Conservation (phyloP, 2,113 vertebrate genomes). For the Poecilia latipinna region DNA sequence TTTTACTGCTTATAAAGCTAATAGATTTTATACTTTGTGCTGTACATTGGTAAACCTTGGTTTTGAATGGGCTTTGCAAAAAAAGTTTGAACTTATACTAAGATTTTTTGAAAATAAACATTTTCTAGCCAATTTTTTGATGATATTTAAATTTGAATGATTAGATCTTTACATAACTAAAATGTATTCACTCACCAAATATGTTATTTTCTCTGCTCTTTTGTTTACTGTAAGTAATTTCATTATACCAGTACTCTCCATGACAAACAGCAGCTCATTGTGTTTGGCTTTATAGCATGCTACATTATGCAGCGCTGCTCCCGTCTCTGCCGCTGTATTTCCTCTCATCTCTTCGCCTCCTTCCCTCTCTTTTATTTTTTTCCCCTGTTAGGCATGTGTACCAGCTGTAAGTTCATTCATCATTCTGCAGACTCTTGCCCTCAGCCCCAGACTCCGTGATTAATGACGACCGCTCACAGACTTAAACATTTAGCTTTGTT, state of each 20-base stretch:
- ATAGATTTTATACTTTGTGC: background rate
- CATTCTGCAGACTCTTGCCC: slow-evolving; percentile 59
- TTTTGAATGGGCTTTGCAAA: background rate
- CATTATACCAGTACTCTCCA: slow-evolving; percentile 22
- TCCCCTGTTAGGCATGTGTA: slow-evolving; percentile 59
- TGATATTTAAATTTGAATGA: background rate
- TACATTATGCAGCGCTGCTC: slow-evolving; percentile 9
- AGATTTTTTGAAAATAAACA: background rate
- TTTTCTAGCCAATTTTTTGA: background rate
- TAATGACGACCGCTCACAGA: slow-evolving; percentile 73
- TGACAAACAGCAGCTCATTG: slow-evolving; percentile 39
- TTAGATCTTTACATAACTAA: background rate
- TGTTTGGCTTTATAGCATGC: slow-evolving; percentile 21
- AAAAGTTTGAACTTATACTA: background rate
- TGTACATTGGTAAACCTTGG: background rate
- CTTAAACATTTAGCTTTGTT: slow-evolving; percentile 80
- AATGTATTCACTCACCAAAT: background rate
- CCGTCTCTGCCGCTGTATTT: slow-evolving; percentile 26
- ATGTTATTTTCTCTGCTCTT: slow-evolving; percentile 3
- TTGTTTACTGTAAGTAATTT: slow-evolving; percentile 33
- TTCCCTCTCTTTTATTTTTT: slow-evolving; percentile 16
- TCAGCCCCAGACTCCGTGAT: slow-evolving; percentile 66
- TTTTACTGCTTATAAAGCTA: background rate
- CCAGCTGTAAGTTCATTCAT: slow-evolving; percentile 72
- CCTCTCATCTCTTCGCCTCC: slow-evolving; percentile 26